Evolutionary conservation across 2,113 vertebrate species (phyloP), one percentile per base, ranked within the genome.

Genomic region (Clarias batrachus): DNA sequence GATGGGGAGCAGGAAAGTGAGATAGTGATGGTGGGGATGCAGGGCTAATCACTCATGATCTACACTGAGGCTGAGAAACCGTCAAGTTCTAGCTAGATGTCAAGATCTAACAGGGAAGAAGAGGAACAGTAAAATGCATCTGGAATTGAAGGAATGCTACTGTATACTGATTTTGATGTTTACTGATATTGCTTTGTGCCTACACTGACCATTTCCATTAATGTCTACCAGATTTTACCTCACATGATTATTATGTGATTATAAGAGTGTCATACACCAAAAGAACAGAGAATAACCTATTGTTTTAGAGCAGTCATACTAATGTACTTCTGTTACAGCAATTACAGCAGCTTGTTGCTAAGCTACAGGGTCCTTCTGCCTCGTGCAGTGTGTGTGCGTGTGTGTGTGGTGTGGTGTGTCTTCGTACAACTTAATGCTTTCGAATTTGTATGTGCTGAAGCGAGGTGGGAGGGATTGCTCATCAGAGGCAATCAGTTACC

Each of bases 261-360:
- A 48, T 48, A 48, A 70, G 83, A 62, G 56, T 68, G 84, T 82
- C 76, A 37, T 41, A 89, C 86, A 84, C 30, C 78, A 88, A 89
- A 77, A 76, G 81, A 71, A 88, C 84, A 74, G 77, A 85, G 82
- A 90, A 81, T 73, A 85, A 77, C 80, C 87, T 85, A 91, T 92
- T 91, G 91, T 91, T 91, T 91, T 87, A 91, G 82, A 85, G 88
- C 88, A 90, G 85, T 87, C 87, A 91, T 89, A 89, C 85, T 90
- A 90, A 92, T 91, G 87, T 86, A 91, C 88, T 90, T 92, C 86
- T 91, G 88, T 91, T 90, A 89, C 83, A 85, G 89, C 88, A 91
- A 91, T 92, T 91, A 92, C 90, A 91, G 89, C 91, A 91, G 89
- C 90, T 90, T 92, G 92, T 92, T 92, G 92, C 92, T 92, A 91